phyloP scores from a whole-genome alignment of 1,140 invertebrate genomes.

The Aphelenchoides fujianensis region DNA sequence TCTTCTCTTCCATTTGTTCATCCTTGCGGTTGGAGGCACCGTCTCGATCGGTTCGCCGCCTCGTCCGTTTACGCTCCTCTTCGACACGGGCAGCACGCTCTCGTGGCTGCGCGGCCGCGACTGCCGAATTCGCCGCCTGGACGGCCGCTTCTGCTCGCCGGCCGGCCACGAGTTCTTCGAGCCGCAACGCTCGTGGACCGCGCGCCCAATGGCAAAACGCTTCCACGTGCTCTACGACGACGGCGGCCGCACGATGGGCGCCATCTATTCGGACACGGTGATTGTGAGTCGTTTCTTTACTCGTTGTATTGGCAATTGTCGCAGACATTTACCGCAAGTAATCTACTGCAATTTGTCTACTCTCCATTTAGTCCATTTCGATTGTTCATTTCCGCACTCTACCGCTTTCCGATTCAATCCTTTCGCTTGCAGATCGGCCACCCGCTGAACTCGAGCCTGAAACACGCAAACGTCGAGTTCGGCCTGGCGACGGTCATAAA shows the following conservation, averaged over 20 bases:
- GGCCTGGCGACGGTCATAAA: constrained; percentile 9
- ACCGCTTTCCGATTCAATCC: neutral
- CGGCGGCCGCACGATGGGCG: neutral
- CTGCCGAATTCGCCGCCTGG: neutral
- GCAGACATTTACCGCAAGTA: too few relatives aligned
- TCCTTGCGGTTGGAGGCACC: neutral
- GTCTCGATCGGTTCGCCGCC: constrained; percentile 13
- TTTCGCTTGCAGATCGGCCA: neutral
- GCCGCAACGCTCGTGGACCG: neutral
- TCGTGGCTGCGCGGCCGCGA: neutral
- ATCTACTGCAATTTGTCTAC: too few relatives aligned
- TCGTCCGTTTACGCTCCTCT: constrained; percentile 3
- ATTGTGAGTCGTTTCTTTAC: neutral
- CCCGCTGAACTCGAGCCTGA: neutral
- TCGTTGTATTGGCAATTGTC: too few relatives aligned
- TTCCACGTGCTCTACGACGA: neutral
- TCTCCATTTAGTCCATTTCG: too few relatives aligned
- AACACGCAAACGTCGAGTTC: neutral
- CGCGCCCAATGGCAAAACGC: neutral
- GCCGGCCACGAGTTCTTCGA: neutral
- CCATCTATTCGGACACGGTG: neutral
- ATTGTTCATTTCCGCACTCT: too few relatives aligned
- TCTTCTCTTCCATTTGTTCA: neutral
- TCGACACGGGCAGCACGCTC: constrained; percentile 16
- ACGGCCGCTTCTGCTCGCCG: neutral